Evolutionary conservation across 2,888 invertebrate species (phyloP).

Genomic region (Campoplex nolae): DNA sequence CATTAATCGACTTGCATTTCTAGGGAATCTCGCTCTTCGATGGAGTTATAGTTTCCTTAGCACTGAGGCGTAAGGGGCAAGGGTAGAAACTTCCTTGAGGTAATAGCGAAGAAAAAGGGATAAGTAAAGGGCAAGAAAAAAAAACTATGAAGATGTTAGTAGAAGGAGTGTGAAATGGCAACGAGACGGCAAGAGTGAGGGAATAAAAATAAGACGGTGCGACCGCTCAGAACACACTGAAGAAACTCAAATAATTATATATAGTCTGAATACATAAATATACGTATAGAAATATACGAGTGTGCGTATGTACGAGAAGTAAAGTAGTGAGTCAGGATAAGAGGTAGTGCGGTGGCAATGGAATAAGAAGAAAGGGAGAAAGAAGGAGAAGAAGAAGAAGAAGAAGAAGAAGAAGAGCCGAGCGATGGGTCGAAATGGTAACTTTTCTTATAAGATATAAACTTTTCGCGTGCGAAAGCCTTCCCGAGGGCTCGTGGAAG

Average conservation of each 20-base stretch:
- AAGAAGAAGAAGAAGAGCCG: slow-evolving; percentile 73
- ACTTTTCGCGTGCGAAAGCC: slow-evolving; percentile 81
- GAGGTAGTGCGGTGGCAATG: slow-evolving; percentile 33
- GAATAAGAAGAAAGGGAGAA: slow-evolving; percentile 52
- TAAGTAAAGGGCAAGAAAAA: neutral
- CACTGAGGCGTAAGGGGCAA: neutral
- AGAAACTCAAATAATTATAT: slow-evolving; percentile 35
- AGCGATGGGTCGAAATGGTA: slow-evolving; percentile 76
- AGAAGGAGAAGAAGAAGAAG: slow-evolving; percentile 48
- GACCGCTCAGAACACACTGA: slow-evolving; percentile 21
- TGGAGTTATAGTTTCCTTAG: neutral
- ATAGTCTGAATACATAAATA: neutral
- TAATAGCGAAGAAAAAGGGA: slow-evolving; percentile 30
- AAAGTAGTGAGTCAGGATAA: slow-evolving; percentile 7
- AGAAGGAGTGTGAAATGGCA: slow-evolving; percentile 32
- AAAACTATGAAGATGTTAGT: slow-evolving; percentile 25
- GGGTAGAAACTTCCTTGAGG: slow-evolving; percentile 14
- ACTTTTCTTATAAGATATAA: slow-evolving; percentile 83
- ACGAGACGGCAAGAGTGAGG: slow-evolving; percentile 47
- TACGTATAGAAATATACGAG: slow-evolving; percentile 3
- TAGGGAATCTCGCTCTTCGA: neutral
- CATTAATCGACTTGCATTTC: slow-evolving; percentile 17
- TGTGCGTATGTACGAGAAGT: slow-evolving; percentile 8
- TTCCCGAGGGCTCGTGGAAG: slow-evolving; percentile 67
- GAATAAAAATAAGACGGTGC: slow-evolving; percentile 44